A percentile compares a stretch with the other conserved stretches of the same genome.
These are phyloP conservation scores for Scaptomyza tumidula DNA, from an alignment of 2,888 invertebrate genomes.

Conservation along the genomic window DNA sequence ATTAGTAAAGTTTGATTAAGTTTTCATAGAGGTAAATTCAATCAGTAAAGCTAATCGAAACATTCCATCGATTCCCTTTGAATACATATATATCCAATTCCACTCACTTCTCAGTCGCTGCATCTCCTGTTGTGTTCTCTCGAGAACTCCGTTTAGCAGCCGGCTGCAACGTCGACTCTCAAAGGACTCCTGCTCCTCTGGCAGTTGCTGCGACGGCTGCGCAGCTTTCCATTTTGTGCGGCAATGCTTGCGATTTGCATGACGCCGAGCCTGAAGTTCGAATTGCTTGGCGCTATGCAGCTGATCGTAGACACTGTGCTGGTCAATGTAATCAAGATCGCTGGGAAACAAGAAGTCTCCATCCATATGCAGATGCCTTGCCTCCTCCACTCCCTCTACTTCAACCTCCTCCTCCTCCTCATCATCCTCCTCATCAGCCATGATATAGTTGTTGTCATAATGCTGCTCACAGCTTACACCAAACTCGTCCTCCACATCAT, in stretches of 20 bases:
- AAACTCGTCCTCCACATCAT: constrained; percentile 74
- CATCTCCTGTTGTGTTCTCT: constrained; percentile 83
- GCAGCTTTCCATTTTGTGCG: constrained; percentile 81
- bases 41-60: too few relatives aligned
- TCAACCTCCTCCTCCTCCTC: constrained; percentile 16
- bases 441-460: constrained; percentile 63
- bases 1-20: not conserved
- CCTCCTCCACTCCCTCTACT: constrained; percentile 40
- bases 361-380: constrained; percentile 54
- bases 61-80: too few relatives aligned
- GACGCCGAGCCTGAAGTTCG: constrained; percentile 74
- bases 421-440: constrained; percentile 40
- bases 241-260: constrained; percentile 81
- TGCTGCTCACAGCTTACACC: constrained; percentile 56
- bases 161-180: constrained; percentile 75
- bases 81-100: not conserved
- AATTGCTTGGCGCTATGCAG: constrained; percentile 76
- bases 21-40: too few relatives aligned
- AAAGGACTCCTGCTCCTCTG: constrained; percentile 9
- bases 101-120: constrained; percentile 83
- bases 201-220: constrained; percentile 32
- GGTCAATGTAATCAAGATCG: constrained; percentile 63
- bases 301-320: constrained; percentile 68
- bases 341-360: constrained; percentile 69
- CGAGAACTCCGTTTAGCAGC: constrained; percentile 78